Base-by-base conservation (phyloP, 2,797 vertebrate species). In the Notamacropus eugenii region DNA sequence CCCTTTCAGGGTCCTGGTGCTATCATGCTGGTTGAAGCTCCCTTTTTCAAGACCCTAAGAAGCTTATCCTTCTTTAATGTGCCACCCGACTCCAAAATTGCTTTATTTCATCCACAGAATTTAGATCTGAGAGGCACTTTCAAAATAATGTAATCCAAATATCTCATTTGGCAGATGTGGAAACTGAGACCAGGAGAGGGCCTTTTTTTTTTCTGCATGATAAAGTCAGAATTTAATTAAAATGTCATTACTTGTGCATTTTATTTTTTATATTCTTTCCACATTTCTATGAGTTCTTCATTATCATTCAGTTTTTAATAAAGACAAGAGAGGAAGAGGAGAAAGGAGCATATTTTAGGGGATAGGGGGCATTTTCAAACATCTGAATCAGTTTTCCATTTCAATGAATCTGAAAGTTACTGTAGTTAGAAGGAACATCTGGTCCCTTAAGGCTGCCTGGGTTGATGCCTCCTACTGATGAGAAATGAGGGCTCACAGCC, bases 261-360 rank as follows among this genome's bases (percentile, higher is more conserved):
- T 93, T 92, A 56, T 90, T 93, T 94, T 95, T 74, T 34, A 11
- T 6, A 74, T 95, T 93, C 14, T 94, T 54, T 93, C 59, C 87
- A 92, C 52, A 54, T 93, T 94, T 62, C 92, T 34, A 54, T 67
- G 40, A 96, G 92, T 90, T 90, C 50, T 54, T 90, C 50, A 28
- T 90, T 54, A 95, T 46, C 50, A 34, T 56, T 95, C 92, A 95
- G 92, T 95, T 95, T 95, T 94, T 55, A 52, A 90, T 91, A 93
- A 96, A 82, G 52, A 29, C 34, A 92, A 94, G 90, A 91, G 67
- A 93, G 34, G 55, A 34, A 54, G n/a, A 50, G 24, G 57, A 94
- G 58, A 9, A 24, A 94, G 67, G n/a, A 74, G n/a, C 0, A 8
- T 22, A 40, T 74, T n/a, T 74, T 10, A n/a, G 67, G 67, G 67